A percentile compares a stretch with the other conserved stretches of the same genome.
Evolutionary conservation across 2,113 vertebrate genomes (phyloP).

Genomic region (Pachyramphus minor): DNA sequence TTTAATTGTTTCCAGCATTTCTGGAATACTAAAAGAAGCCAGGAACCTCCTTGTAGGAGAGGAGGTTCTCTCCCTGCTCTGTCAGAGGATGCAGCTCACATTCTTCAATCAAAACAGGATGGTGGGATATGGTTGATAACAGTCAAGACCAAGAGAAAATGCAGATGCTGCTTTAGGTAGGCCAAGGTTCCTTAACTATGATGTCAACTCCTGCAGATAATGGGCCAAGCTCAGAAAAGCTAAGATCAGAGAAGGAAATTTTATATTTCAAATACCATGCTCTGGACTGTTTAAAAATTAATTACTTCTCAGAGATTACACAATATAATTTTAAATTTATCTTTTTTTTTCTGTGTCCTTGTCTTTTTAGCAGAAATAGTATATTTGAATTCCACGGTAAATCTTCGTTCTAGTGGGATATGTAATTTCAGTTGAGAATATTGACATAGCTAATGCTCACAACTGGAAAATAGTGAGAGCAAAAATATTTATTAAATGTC

Average conservation of each 20-base stretch:
- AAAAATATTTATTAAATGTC: neutral
- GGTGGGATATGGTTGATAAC: accelerated
- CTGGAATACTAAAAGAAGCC: neutral
- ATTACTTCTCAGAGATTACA: neutral
- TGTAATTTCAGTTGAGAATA: neutral
- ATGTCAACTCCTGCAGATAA: neutral
- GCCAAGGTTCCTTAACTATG: neutral
- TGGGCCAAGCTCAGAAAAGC: neutral
- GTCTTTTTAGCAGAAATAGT: neutral
- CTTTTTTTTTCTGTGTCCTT: neutral
- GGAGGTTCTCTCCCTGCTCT: neutral
- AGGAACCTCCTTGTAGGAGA: neutral
- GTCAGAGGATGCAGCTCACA: neutral
- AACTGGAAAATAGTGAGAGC: neutral
- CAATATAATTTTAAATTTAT: neutral
- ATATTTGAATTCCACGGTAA: neutral
- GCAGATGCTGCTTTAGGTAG: neutral
- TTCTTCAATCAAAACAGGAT: neutral
- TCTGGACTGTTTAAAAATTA: neutral
- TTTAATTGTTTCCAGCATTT: neutral
- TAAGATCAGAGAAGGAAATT: neutral
- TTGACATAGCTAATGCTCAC: neutral
- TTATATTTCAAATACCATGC: neutral
- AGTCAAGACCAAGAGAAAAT: neutral
- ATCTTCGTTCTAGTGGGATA: neutral